A percentile compares a stretch with the other conserved stretches of the same genome.
Conservation (phyloP, 2,888 invertebrate species). For the Octodonta nipae region DNA sequence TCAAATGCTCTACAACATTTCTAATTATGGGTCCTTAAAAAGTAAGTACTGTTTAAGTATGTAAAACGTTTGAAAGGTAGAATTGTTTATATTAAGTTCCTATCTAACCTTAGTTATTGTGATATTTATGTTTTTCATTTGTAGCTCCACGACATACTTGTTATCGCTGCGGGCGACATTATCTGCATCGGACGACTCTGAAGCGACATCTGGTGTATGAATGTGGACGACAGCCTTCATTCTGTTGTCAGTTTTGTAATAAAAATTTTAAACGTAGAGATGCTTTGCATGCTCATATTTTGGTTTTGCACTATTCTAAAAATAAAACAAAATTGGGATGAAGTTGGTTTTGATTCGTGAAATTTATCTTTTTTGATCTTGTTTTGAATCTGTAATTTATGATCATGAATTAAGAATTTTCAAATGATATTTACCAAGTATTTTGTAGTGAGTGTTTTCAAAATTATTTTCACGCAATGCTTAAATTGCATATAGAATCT, state of each 20-base stretch:
- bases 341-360: not conserved
- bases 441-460: not conserved
- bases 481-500: too few species aligned
- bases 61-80: too few species aligned
- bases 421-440: not conserved
- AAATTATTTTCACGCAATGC: too few species aligned
- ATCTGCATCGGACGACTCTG: slow-evolving; percentile 28
- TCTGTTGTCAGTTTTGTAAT: slow-evolving; percentile 12
- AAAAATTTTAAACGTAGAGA: not conserved
- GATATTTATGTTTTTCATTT: too few species aligned
- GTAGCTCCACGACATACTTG: slow-evolving; percentile 18
- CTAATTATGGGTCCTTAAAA: too few species aligned
- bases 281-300: not conserved
- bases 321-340: slow-evolving; percentile 8
- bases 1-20: too few species aligned
- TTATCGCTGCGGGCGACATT: slow-evolving; percentile 34
- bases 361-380: too few species aligned
- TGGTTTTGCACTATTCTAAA: slow-evolving; percentile 5
- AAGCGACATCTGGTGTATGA: slow-evolving; percentile 17
- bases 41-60: too few species aligned
- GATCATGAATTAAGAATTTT: too few species aligned
- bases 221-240: slow-evolving; percentile 21
- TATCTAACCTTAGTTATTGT: too few species aligned
- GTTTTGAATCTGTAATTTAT: too few species aligned
- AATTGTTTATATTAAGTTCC: too few species aligned